Conservation (phyloP, 2,113 vertebrate species). For the Caloenas nicobarica region DNA sequence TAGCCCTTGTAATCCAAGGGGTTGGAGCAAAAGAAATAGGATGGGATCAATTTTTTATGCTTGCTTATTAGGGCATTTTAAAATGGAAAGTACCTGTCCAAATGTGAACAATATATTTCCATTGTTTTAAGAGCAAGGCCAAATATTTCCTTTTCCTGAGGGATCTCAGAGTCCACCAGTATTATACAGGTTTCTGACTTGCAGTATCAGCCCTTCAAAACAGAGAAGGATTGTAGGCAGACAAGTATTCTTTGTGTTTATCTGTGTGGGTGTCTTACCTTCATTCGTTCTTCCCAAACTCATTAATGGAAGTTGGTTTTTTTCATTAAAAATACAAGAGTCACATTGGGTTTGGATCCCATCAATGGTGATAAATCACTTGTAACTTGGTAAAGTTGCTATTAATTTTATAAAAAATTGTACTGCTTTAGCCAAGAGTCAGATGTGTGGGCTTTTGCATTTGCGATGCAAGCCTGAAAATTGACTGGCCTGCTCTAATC, state of each 20-base stretch:
- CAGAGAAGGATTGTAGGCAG: neutral
- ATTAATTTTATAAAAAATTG: slow-evolving; percentile 60
- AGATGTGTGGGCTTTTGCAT: neutral
- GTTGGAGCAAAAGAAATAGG: neutral
- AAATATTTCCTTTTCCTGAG: slow-evolving; percentile 34
- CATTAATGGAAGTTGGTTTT: neutral
- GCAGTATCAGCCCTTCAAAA: neutral
- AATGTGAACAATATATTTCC: slow-evolving; percentile 16
- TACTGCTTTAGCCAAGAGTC: slow-evolving; percentile 12
- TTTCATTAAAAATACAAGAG: neutral
- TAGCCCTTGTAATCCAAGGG: neutral
- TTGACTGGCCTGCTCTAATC: neutral
- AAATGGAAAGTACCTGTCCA: slow-evolving; percentile 1
- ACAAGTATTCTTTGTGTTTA: neutral
- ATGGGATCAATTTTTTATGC: slow-evolving; percentile 2
- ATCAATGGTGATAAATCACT: slow-evolving; percentile 37
- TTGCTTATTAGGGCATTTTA: slow-evolving; percentile 17
- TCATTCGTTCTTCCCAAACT: neutral
- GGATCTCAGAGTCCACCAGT: neutral
- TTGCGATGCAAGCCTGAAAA: slow-evolving; percentile 37
- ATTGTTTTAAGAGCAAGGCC: neutral
- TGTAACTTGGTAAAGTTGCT: slow-evolving; percentile 32
- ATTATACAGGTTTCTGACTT: neutral
- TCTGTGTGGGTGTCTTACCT: neutral
- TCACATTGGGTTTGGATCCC: neutral